Conservation (phyloP, 1,140 invertebrate species). For the Aphaenogaster floridana region DNA sequence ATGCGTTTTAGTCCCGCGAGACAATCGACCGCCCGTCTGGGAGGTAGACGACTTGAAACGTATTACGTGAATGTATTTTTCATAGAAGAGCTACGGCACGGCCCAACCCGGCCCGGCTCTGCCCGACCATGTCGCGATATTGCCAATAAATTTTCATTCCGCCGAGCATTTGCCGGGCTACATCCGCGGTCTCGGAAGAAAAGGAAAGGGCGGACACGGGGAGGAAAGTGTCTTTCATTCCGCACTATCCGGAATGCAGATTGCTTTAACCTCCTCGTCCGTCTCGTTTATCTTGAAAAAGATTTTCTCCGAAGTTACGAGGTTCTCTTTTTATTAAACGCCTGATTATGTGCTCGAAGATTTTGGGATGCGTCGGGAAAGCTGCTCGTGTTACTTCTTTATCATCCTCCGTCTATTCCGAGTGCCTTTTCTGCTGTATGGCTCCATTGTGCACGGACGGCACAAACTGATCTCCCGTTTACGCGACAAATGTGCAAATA, state of each 20-base stretch:
- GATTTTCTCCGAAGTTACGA: not conserved
- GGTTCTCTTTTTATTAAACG: constrained; percentile 20
- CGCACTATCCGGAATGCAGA: constrained; percentile 16
- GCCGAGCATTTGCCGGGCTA: constrained; percentile 61
- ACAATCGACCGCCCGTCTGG: constrained; percentile 46
- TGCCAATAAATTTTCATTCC: constrained; percentile 72
- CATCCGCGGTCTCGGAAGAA: constrained; percentile 32
- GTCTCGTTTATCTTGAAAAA: not conserved
- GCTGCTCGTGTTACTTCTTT: not conserved
- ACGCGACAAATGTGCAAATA: constrained; percentile 36
- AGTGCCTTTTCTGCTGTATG: not conserved
- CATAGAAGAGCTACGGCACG: constrained; percentile 42
- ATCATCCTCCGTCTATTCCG: not conserved
- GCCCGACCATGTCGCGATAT: constrained; percentile 47
- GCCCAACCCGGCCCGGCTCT: not conserved
- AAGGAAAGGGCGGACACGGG: not conserved
- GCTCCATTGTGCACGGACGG: not conserved
- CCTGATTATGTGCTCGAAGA: not conserved
- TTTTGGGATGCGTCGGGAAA: not conserved
- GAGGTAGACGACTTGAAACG: constrained; percentile 30
- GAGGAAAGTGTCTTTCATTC: constrained; percentile 47
- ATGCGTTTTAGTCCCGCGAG: constrained; percentile 42
- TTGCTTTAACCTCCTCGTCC: constrained; percentile 2
- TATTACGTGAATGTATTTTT: constrained; percentile 61
- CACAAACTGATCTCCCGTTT: constrained; percentile 13